Conservation (phyloP, 64 coral and sea anemone genomes). For the Anthopleura sola region DNA sequence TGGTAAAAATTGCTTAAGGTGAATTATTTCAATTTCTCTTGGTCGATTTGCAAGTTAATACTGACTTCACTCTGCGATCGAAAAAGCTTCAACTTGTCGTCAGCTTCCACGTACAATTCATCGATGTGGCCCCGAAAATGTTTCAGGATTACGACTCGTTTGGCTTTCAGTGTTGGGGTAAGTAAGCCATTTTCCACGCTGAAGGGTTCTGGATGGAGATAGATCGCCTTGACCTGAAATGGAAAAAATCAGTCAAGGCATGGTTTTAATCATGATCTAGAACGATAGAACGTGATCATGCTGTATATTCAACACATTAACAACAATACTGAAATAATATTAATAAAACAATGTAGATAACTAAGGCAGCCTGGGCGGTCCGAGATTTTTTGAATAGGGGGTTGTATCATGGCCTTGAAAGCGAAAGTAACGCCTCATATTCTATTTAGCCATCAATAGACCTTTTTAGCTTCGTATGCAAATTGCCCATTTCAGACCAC, state of each 20-base stretch:
- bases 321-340: no score
- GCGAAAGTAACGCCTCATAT: no score
- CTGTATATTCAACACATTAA: no score
- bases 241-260: neutral
- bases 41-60: constrained; percentile 5
- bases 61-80: constrained; percentile 4
- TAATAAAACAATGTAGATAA: no score
- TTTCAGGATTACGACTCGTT: constrained; percentile 45
- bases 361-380: no score
- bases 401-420: no score
- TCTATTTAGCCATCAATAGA: no score
- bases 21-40: neutral
- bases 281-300: no score
- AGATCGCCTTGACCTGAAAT: constrained; percentile 65
- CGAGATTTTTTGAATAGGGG: no score
- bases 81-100: neutral
- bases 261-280: neutral
- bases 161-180: constrained; percentile 77
- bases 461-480: no score
- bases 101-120: neutral
- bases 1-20: neutral
- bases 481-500: no score
- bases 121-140: constrained; percentile 36
- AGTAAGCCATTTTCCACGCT: constrained; percentile 73
- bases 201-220: constrained; percentile 58